phyloP scores from a whole-genome alignment of 2,797 vertebrate genomes.

The Tauraco hartlaubi region DNA sequence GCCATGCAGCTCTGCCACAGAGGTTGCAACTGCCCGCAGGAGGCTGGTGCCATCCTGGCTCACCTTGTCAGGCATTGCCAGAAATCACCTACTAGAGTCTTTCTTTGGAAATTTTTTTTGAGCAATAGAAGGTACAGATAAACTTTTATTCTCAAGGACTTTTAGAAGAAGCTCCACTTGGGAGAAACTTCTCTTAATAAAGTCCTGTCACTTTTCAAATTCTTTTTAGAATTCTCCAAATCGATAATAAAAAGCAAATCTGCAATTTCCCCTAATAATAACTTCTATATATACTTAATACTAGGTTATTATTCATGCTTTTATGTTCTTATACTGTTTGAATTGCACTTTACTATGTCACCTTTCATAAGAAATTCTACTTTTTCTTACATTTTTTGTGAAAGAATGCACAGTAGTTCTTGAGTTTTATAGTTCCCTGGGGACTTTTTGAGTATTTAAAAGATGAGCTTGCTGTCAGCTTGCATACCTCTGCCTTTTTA shows the following conservation, averaged over 20 bases:
- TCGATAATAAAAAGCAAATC: neutral
- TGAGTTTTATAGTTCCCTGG: neutral
- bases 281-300: constrained; percentile 11
- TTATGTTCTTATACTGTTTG: constrained; percentile 12
- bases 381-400: constrained; percentile 21
- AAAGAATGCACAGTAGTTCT: neutral
- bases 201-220: neutral
- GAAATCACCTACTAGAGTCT: neutral
- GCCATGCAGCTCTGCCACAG: neutral
- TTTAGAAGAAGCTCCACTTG: neutral
- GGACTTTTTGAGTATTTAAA: constrained; percentile 8
- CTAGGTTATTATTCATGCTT: constrained; percentile 34
- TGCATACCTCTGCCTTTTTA: neutral
- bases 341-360: constrained; percentile 12
- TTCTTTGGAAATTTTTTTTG: neutral
- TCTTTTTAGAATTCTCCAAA: constrained; percentile 11
- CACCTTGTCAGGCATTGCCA: neutral
- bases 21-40: neutral
- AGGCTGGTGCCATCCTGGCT: neutral
- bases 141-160: neutral
- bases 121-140: neutral
- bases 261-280: neutral
- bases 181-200: constrained; percentile 6
- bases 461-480: constrained; percentile 12
- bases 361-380: constrained; percentile 16